These are phyloP conservation scores for Heliconius ethilla DNA, from an alignment of 2,888 invertebrate species.

Conservation along the genomic window DNA sequence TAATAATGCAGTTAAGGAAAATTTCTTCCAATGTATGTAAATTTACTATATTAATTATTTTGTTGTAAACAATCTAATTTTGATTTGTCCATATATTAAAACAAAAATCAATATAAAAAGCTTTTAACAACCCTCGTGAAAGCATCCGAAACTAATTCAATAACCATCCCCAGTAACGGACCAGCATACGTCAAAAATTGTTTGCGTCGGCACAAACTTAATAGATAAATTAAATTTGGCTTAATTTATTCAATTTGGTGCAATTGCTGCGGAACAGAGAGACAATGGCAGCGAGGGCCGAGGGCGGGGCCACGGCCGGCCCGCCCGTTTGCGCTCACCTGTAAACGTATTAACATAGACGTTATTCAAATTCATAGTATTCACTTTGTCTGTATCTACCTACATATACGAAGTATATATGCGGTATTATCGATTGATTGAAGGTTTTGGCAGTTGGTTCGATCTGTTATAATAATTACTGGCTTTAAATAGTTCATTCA, in stretches of 20 bases:
- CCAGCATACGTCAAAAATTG: constrained; percentile 72
- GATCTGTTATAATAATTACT: no score
- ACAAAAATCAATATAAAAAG: constrained; percentile 64
- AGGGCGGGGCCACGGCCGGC: constrained; percentile 62
- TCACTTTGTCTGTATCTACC: background rate
- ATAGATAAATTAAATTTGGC: constrained; percentile 79
- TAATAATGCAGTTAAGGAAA: background rate
- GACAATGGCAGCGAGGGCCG: constrained; percentile 64
- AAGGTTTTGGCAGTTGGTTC: background rate
- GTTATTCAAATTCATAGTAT: constrained; percentile 22
- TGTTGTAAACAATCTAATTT: background rate
- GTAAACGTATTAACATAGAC: constrained; percentile 55
- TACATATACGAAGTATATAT: background rate
- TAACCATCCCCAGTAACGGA: constrained; percentile 69
- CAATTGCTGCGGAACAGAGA: constrained; percentile 50
- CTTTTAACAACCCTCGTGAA: constrained; percentile 58
- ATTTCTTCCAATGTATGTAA: background rate
- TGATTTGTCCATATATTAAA: constrained; percentile 17
- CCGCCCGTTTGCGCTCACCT: constrained; percentile 71
- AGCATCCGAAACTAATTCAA: constrained; percentile 70
- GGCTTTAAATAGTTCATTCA: no score
- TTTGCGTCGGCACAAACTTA: constrained; percentile 74
- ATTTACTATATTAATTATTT: background rate
- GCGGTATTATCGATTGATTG: background rate
- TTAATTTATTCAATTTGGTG: constrained; percentile 80